Evolutionary conservation across 2,888 invertebrate species (phyloP).

Genomic region (Esperia sulphurella): DNA sequence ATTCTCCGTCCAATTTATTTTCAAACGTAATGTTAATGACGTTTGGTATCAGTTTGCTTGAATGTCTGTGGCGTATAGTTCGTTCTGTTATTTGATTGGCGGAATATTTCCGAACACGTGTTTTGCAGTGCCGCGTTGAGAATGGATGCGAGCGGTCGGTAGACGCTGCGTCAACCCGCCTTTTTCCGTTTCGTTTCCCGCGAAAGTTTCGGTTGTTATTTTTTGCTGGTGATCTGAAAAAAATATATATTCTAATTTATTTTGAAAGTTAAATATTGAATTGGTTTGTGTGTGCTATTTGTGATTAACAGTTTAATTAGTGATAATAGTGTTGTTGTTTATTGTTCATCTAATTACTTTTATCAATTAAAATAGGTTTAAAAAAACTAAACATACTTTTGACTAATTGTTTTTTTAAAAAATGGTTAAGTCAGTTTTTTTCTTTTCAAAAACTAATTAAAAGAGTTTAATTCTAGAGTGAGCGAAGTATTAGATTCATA

Average conservation of each 20-base stretch:
- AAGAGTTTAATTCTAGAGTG: too few species aligned
- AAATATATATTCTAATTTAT: background rate
- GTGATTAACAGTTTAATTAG: background rate
- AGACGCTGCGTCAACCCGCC: slow-evolving; percentile 29
- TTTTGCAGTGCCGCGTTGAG: slow-evolving; percentile 56
- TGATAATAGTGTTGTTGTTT: too few species aligned
- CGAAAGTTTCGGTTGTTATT: background rate
- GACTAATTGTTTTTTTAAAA: too few species aligned
- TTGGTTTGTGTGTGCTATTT: background rate
- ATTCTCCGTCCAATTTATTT: too few species aligned
- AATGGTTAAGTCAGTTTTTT: too few species aligned
- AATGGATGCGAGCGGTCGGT: slow-evolving; percentile 42
- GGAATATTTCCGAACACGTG: slow-evolving; percentile 48
- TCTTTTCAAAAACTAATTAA: too few species aligned
- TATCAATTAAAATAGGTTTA: too few species aligned
- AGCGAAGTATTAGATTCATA: too few species aligned
- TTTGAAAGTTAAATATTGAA: background rate
- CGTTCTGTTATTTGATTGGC: slow-evolving; percentile 15
- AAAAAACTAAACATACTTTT: too few species aligned
- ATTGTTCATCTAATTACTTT: too few species aligned
- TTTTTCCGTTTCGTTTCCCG: slow-evolving; percentile 27
- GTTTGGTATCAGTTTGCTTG: background rate
- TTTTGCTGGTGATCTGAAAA: background rate
- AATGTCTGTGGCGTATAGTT: slow-evolving; percentile 8
- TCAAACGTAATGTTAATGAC: background rate